Evolutionary conservation across 2,888 invertebrate genomes (phyloP).

Genomic region (Pocota personata): DNA sequence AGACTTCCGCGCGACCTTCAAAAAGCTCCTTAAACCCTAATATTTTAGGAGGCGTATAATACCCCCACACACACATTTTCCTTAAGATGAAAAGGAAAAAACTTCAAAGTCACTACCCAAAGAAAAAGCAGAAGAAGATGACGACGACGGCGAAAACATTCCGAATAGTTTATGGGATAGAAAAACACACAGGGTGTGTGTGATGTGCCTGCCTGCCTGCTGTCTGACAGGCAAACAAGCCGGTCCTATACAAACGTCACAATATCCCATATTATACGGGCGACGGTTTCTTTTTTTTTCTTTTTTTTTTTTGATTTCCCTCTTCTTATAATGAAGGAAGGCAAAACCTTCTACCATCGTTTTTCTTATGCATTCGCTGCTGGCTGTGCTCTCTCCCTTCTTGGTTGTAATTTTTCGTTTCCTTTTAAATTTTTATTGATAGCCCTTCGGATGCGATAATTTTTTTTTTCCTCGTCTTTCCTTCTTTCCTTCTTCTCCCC

Average conservation of each 20-base stretch:
- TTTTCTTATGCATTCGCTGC: slow-evolving; percentile 39
- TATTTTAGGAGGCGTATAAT: neutral
- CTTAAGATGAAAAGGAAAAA: slow-evolving; percentile 10
- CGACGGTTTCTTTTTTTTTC: slow-evolving; percentile 27
- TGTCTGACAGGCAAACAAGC: slow-evolving; percentile 46
- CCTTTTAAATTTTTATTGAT: slow-evolving; percentile 68
- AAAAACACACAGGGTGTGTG: slow-evolving; percentile 18
- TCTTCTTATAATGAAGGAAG: slow-evolving; percentile 33
- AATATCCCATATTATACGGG: slow-evolving; percentile 64
- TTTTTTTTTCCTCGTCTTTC: slow-evolving; percentile 37
- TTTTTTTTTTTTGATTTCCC: too few species aligned
- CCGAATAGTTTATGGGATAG: slow-evolving; percentile 56
- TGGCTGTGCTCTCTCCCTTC: slow-evolving; percentile 27
- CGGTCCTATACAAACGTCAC: slow-evolving; percentile 60
- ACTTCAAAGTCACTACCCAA: slow-evolving; percentile 13
- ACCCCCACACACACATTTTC: slow-evolving; percentile 4
- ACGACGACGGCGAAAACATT: slow-evolving; percentile 31
- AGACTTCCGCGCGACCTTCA: slow-evolving; percentile 48
- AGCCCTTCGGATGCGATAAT: slow-evolving; percentile 62
- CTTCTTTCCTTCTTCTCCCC: neutral
- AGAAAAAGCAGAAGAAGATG: neutral
- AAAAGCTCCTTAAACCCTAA: slow-evolving; percentile 48
- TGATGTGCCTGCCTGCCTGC: slow-evolving; percentile 23
- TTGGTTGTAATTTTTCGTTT: slow-evolving; percentile 63
- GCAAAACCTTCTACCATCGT: slow-evolving; percentile 31